A percentile compares a stretch with the other conserved stretches of the same genome.
These are phyloP conservation scores for Eupeodes luniger DNA, from an alignment of 2,888 invertebrate genomes.

Conservation along the genomic window DNA sequence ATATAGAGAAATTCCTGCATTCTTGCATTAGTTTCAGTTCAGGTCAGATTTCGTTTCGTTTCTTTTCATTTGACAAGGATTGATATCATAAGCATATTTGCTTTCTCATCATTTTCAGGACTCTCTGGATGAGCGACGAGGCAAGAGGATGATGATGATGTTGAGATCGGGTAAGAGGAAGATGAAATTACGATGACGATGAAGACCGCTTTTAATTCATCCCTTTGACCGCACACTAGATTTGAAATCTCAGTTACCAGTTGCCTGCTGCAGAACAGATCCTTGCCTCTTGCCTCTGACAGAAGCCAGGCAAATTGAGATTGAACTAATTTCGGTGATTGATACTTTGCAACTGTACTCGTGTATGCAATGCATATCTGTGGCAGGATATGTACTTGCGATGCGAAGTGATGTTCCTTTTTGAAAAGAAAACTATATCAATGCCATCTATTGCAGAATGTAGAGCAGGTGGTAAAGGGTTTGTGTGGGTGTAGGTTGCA, in stretches of 20 bases:
- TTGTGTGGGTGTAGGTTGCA: background rate
- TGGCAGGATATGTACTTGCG: background rate
- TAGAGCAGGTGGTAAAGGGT: background rate
- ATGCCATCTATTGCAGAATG: background rate
- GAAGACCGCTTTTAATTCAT: constrained; percentile 3
- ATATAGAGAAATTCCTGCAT: constrained; percentile 45
- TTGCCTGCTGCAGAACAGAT: background rate
- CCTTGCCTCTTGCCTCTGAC: constrained; percentile 7
- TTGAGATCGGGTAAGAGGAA: background rate
- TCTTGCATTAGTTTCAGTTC: constrained; percentile 62
- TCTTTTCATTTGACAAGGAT: constrained; percentile 71
- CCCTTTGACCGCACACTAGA: constrained; percentile 40
- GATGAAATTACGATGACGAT: background rate
- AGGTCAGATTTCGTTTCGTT: constrained; percentile 54
- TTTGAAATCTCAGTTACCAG: constrained; percentile 56
- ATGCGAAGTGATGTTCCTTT: background rate
- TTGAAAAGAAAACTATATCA: constrained; percentile 35
- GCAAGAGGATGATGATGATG: background rate
- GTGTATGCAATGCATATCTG: background rate
- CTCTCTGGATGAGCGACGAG: background rate
- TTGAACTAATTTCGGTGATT: constrained; percentile 69
- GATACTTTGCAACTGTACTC: constrained; percentile 49
- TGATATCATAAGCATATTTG: constrained; percentile 75
- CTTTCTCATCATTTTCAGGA: constrained; percentile 60
- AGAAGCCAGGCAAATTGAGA: constrained; percentile 66